Conservation (phyloP, 2,888 invertebrate genomes). For the Spatulosminthurus flaviceps region DNA sequence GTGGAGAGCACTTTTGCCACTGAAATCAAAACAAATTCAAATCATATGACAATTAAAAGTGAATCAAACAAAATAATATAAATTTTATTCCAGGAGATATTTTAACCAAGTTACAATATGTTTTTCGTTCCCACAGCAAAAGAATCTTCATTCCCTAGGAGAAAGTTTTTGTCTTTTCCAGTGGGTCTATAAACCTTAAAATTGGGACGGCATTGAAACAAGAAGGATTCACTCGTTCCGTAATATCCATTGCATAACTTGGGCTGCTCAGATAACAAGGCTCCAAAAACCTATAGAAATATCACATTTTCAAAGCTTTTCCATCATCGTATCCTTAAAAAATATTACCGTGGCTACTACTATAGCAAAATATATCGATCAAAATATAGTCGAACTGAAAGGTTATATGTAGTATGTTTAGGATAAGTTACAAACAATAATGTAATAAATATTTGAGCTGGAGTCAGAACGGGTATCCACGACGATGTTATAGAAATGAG, state of each 20-base stretch:
- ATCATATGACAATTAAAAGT: background rate
- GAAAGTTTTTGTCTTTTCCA: slow-evolving; percentile 97
- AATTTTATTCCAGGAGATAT: background rate
- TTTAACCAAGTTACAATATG: slow-evolving; percentile 19
- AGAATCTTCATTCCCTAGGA: slow-evolving; percentile 66
- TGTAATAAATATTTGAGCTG: too few species aligned
- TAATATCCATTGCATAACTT: slow-evolving; percentile 43
- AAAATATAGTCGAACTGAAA: too few species aligned
- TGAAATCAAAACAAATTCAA: slow-evolving; percentile 67
- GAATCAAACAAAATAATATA: background rate
- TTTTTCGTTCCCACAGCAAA: slow-evolving; percentile 26
- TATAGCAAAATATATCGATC: too few species aligned
- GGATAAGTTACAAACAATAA: too few species aligned
- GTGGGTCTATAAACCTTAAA: slow-evolving; percentile 98
- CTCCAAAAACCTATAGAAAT: slow-evolving; percentile 47
- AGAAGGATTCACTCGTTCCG: slow-evolving; percentile 87
- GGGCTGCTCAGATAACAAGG: slow-evolving; percentile 40
- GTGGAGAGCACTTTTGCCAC: slow-evolving; percentile 97
- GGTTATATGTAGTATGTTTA: too few species aligned
- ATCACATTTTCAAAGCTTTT: too few species aligned
- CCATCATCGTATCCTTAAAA: background rate
- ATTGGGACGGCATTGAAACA: slow-evolving; percentile 82
- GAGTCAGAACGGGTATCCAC: too few species aligned
- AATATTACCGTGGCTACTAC: too few species aligned
- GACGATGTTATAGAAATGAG: too few species aligned